Evolutionary conservation across 1,140 invertebrate genomes (phyloP).

Genomic region (Bombus difficillimus): DNA sequence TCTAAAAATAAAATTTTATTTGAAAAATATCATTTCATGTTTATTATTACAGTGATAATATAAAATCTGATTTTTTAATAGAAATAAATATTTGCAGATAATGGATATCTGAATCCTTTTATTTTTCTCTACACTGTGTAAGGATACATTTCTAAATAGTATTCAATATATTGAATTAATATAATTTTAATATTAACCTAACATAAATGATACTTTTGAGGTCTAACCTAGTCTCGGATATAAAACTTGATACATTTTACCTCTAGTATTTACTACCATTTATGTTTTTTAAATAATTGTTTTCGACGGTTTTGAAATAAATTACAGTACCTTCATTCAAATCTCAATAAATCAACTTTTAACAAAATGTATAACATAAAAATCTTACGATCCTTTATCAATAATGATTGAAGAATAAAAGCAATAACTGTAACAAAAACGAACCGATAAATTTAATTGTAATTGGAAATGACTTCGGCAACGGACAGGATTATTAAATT

Average conservation of each 20-base stretch:
- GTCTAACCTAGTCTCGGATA: not conserved
- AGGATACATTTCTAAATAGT: not conserved
- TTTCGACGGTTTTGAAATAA: not conserved
- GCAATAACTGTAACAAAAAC: not conserved
- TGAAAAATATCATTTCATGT: not conserved
- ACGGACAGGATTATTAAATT: conserved; percentile 39
- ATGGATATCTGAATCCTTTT: not conserved
- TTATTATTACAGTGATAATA: not conserved
- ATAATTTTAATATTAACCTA: not conserved
- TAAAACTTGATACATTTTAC: not conserved
- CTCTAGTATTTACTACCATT: not conserved
- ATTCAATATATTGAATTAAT: not conserved
- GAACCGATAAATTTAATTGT: conserved; percentile 62
- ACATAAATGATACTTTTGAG: not conserved
- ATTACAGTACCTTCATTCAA: not conserved
- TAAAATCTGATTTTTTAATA: not conserved
- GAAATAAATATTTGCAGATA: not conserved
- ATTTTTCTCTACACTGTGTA: not conserved
- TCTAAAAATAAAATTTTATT: conserved; percentile 26
- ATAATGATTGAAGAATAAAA: not conserved
- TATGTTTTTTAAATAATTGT: not conserved
- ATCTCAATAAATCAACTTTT: not conserved
- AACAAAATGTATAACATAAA: not conserved
- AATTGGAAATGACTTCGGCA: conserved; percentile 44
- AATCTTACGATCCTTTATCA: not conserved